Conservation (phyloP, 2,797 vertebrate genomes). For the Danio choprae region DNA sequence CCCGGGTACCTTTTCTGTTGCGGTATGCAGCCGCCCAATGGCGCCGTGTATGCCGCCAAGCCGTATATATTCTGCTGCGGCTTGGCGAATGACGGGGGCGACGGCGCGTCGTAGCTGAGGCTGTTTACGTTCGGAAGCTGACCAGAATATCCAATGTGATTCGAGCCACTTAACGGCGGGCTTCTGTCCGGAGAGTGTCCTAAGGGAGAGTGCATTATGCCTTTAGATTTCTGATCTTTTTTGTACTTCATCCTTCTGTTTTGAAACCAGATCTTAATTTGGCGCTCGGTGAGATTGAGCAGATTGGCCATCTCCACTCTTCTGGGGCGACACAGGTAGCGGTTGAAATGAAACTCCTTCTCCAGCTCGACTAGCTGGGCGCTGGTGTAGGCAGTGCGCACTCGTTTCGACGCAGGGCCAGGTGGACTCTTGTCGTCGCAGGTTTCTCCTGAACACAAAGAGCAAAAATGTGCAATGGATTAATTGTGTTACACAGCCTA, state of each 20-base stretch:
- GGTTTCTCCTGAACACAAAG: slow-evolving; percentile 85
- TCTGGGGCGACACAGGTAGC: slow-evolving; percentile 95
- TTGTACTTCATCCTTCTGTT: slow-evolving; percentile 99
- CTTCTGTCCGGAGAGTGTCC: slow-evolving; percentile 98
- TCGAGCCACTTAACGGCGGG: slow-evolving; percentile 91
- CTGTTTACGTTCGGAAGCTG: slow-evolving; percentile 91
- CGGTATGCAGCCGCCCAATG: slow-evolving; percentile 94
- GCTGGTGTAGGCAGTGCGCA: slow-evolving; percentile 97
- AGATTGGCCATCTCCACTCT: slow-evolving; percentile 98
- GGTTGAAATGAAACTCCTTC: slow-evolving; percentile 99
- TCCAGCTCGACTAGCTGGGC: slow-evolving; percentile 97
- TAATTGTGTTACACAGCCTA: slow-evolving; percentile 11
- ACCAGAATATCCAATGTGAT: slow-evolving; percentile 93
- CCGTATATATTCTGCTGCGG: slow-evolving; percentile 99
- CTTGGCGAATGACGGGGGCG: slow-evolving; percentile 95
- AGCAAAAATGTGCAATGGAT: slow-evolving; percentile 26
- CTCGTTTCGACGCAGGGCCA: slow-evolving; percentile 94
- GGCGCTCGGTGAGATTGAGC: slow-evolving; percentile 96
- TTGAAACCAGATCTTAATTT: slow-evolving; percentile 99
- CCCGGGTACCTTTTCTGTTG: slow-evolving; percentile 98
- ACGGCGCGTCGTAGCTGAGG: slow-evolving; percentile 94
- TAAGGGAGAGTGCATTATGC: slow-evolving; percentile 95
- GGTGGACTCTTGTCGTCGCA: slow-evolving; percentile 98
- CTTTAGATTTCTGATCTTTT: slow-evolving; percentile 99
- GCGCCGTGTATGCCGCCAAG: slow-evolving; percentile 97